Evolutionary conservation across 2,797 vertebrate genomes (phyloP), one percentile per base, ranked within the genome.

Genomic region (Siniperca undulata): DNA sequence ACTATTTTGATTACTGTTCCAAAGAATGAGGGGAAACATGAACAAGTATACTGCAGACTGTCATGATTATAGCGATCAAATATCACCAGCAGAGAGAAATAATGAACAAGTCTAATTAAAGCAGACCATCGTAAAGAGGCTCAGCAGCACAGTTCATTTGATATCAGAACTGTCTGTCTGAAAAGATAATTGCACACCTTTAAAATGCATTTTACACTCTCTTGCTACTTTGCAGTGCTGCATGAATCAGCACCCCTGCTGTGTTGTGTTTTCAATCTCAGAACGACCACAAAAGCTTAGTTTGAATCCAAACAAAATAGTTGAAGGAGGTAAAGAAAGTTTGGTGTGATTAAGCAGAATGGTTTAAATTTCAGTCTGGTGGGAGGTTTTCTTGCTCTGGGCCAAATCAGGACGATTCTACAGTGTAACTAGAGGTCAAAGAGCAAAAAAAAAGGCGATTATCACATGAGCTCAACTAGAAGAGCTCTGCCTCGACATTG

Each of bases 41-140:
- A 81, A 71, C 3, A 52, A 50, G 22, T 4, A 7, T 0, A 3
- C 36, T 6, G 61, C 70, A 48, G 40, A 40, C 34, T 42, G 42
- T 34, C 42, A 42, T 74, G 84, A 85, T 85, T 75, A 52, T 11
- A 70, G 75, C 69, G 61, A 76, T 89, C 70, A 69, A 27, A 74
- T 72, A 40, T 60, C 83, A 70, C 36, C 38, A 74, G 24, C 60
- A 6, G 22, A 42, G 20, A 53, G 66, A 53, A 68, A 67, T 4
- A 3, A 3, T 0, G 16, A 53, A 62, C 59, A 36, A 2, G 30
- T 73, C 30, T 59, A 42, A 56, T 30, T 27, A 71, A 78, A 58
- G 60, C 56, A 27, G 48, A 24, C 2, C 12, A 1, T 67, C 44
- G n/a, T 70, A 34, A 20, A 40, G 34, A 64, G 46, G 36, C 44